These are phyloP conservation scores for Cacatua alba DNA, from an alignment of 2,113 vertebrate genomes.

Conservation along the genomic window DNA sequence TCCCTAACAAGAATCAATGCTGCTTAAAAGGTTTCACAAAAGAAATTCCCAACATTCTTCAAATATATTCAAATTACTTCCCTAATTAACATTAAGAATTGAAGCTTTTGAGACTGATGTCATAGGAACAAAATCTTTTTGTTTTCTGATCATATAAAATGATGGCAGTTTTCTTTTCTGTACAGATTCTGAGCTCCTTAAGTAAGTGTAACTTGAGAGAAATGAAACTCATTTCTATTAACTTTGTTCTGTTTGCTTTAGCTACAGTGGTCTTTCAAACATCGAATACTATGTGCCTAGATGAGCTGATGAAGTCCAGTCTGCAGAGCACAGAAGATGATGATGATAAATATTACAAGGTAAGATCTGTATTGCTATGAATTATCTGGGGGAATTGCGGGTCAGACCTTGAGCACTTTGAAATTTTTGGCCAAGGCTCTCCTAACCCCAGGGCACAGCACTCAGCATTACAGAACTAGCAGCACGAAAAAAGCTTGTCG, in stretches of 20 bases:
- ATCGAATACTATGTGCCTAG: slow-evolving; percentile 49
- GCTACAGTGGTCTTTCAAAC: slow-evolving; percentile 56
- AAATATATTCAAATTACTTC: slow-evolving; percentile 27
- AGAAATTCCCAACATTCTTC: slow-evolving; percentile 68
- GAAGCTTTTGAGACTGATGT: slow-evolving; percentile 48
- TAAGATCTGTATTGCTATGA: slow-evolving; percentile 45
- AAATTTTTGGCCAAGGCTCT: background rate
- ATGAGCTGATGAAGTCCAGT: slow-evolving; percentile 39
- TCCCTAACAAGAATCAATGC: slow-evolving; percentile 45
- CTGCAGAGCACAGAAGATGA: slow-evolving; percentile 63
- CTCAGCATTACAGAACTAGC: background rate
- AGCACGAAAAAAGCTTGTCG: background rate
- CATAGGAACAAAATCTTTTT: slow-evolving; percentile 39
- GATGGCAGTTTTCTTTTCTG: background rate
- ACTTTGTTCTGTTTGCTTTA: slow-evolving; percentile 63
- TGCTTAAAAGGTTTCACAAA: slow-evolving; percentile 38
- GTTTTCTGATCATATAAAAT: slow-evolving; percentile 74
- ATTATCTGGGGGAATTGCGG: background rate
- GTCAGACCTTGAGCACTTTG: background rate
- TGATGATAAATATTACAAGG: slow-evolving; percentile 59
- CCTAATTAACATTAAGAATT: slow-evolving; percentile 70
- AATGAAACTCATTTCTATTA: slow-evolving; percentile 69
- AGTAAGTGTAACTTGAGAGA: slow-evolving; percentile 48
- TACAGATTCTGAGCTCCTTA: slow-evolving; percentile 7
- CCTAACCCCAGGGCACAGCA: background rate